Conservation (phyloP, 2,888 invertebrate species). For the Cephus spinipes region DNA sequence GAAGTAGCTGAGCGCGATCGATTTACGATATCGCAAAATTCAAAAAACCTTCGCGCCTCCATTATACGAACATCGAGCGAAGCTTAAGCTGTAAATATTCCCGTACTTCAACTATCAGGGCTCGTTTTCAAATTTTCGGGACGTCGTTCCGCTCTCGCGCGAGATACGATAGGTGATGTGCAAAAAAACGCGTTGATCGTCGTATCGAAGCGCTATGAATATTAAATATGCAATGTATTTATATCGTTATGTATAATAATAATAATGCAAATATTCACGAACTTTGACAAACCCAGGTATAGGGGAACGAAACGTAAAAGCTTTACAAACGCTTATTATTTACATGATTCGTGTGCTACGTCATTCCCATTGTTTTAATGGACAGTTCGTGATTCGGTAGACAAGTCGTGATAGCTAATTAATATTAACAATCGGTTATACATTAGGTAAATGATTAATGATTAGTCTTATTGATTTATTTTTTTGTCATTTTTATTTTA, state of each 20-base stretch:
- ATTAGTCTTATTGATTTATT: slow-evolving; percentile 8
- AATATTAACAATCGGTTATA: slow-evolving; percentile 20
- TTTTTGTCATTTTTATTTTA: not conserved
- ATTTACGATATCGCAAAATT: not conserved
- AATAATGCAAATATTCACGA: not conserved
- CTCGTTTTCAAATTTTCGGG: not conserved
- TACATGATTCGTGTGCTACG: slow-evolving; percentile 47
- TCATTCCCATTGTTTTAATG: slow-evolving; percentile 11
- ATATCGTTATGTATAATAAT: not conserved
- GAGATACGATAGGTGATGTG: not conserved
- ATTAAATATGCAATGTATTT: not conserved
- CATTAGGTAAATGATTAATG: slow-evolving; percentile 13
- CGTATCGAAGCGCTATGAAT: not conserved
- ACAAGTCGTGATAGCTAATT: slow-evolving; percentile 18
- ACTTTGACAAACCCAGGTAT: not conserved
- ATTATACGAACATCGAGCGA: not conserved
- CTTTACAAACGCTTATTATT: slow-evolving; percentile 49
- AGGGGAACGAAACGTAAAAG: slow-evolving; percentile 30
- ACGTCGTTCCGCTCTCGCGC: not conserved
- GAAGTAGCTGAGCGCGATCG: not conserved
- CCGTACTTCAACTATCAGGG: not conserved
- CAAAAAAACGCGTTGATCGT: not conserved
- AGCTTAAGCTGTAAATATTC: not conserved
- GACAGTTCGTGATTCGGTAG: slow-evolving; percentile 14
- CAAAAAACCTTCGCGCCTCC: not conserved